These are phyloP conservation scores for Linyphia triangularis DNA, from an alignment of 2,888 invertebrate genomes.

Conservation along the genomic window DNA sequence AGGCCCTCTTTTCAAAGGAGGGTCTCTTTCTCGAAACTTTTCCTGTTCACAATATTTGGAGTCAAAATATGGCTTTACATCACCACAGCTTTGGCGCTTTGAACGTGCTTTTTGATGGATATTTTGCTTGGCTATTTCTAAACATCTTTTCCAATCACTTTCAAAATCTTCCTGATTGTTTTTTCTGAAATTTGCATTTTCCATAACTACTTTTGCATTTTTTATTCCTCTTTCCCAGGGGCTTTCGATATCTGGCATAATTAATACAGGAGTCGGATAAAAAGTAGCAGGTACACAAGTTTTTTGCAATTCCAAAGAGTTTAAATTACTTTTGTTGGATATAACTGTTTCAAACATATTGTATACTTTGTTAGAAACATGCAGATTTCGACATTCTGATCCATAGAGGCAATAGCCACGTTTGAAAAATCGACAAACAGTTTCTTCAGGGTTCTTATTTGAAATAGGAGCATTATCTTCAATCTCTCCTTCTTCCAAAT, in stretches of 20 bases:
- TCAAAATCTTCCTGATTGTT: conserved; percentile 8
- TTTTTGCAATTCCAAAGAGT: background rate
- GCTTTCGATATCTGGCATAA: background rate
- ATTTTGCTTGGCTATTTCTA: background rate
- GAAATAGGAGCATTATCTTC: background rate
- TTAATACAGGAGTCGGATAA: background rate
- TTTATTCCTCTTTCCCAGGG: conserved; percentile 45
- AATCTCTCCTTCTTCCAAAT: conserved; percentile 59
- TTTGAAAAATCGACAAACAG: conserved; percentile 28
- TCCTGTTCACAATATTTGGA: background rate
- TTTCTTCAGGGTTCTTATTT: background rate
- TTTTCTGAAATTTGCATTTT: background rate
- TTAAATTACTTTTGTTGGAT: background rate
- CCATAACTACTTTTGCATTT: conserved; percentile 24
- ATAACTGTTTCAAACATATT: conserved; percentile 38
- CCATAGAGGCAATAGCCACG: conserved; percentile 24
- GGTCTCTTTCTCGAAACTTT: background rate
- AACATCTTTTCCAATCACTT: background rate
- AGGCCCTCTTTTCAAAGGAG: background rate
- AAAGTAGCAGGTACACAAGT: background rate
- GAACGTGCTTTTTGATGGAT: background rate
- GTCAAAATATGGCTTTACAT: background rate
- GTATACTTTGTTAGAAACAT: conserved; percentile 34
- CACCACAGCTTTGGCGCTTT: background rate
- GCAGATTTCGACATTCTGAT: conserved; percentile 25